Evolutionary conservation across 2,797 vertebrate genomes (phyloP).

Genomic region (Ctenosaura bakeri): DNA sequence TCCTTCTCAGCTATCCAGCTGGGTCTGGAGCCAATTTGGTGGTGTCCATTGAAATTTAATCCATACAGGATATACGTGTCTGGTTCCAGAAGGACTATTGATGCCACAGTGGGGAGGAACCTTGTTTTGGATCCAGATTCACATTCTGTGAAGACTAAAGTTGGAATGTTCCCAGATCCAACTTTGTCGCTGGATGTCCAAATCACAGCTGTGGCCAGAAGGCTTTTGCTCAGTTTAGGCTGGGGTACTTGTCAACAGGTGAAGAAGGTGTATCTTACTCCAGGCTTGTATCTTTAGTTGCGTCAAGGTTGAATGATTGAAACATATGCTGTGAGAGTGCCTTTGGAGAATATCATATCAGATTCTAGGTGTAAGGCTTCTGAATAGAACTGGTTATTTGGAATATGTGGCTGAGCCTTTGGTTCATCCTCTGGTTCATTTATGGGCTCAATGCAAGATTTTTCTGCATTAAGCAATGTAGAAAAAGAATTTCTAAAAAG

Average conservation of each 20-base stretch:
- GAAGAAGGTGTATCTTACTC: not conserved
- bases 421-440: not conserved
- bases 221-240: not conserved
- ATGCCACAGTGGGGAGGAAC: not conserved
- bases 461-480: not conserved
- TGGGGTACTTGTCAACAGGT: not conserved
- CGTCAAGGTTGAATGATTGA: not conserved
- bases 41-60: not conserved
- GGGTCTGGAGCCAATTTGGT: too few relatives aligned
- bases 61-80: not conserved
- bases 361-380: not conserved
- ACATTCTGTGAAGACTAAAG: not conserved
- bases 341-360: not conserved
- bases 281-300: not conserved
- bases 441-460: not conserved
- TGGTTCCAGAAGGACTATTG: not conserved
- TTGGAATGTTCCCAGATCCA: not conserved
- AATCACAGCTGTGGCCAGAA: not conserved
- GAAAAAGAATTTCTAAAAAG: not conserved
- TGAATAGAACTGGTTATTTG: not conserved
- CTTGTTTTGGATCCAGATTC: not conserved
- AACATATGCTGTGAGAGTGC: not conserved
- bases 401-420: not conserved
- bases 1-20: too few relatives aligned
- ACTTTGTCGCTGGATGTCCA: not conserved